phyloP scores from a whole-genome alignment of 2,888 invertebrate genomes.

The Agrochola macilenta region DNA sequence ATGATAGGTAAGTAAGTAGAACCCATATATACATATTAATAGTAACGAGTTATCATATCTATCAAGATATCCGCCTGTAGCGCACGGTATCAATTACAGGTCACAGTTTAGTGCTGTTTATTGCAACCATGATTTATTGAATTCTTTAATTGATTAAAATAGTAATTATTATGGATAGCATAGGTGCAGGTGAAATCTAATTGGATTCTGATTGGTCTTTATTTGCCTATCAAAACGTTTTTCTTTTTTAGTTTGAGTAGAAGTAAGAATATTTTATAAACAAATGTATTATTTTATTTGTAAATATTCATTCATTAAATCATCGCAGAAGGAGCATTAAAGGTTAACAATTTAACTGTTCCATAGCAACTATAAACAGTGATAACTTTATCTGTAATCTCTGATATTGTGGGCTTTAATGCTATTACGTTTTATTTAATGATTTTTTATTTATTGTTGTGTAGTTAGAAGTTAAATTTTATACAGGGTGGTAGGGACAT shows the following conservation, averaged over 20 bases:
- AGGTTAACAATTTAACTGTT: neutral
- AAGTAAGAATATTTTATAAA: neutral
- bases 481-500: too few species aligned
- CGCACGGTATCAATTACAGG: slow-evolving; percentile 59
- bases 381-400: slow-evolving; percentile 21
- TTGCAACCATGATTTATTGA: slow-evolving; percentile 44
- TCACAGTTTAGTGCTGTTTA: slow-evolving; percentile 61
- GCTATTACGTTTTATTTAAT: neutral
- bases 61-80: slow-evolving; percentile 62
- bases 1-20: slow-evolving; percentile 77
- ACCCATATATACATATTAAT: slow-evolving; percentile 45
- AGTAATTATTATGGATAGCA: neutral
- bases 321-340: neutral
- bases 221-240: neutral
- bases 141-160: slow-evolving; percentile 16
- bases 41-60: slow-evolving; percentile 64
- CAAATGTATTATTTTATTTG: neutral
- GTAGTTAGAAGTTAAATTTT: neutral
- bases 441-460: slow-evolving; percentile 9
- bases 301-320: neutral
- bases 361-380: slow-evolving; percentile 47
- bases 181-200: slow-evolving; percentile 17
- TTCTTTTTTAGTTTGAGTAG: neutral
- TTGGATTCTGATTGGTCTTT: slow-evolving; percentile 45
- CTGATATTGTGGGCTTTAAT: slow-evolving; percentile 24